Percentiles rank a stretch among this genome's conserved stretches.
phyloP scores from a whole-genome alignment of 2,888 invertebrate species.

The Autographa pulchrina region DNA sequence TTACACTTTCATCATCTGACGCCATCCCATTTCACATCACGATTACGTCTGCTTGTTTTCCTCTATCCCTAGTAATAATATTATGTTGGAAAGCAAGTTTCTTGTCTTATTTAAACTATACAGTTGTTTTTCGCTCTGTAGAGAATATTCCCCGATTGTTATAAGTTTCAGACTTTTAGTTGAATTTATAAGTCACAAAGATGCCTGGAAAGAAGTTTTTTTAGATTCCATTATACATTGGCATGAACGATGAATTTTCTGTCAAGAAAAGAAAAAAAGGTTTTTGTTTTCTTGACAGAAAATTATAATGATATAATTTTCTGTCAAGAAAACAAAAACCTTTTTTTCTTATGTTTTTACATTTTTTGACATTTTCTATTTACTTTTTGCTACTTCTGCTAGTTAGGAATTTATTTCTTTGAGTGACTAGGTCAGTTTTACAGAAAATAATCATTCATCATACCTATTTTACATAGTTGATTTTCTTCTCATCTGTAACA shows the following conservation, averaged over 20 bases:
- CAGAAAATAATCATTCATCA: no score
- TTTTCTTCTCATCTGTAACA: no score
- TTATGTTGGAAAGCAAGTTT: conserved; percentile 41
- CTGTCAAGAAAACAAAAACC: not conserved
- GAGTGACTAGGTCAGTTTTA: no score
- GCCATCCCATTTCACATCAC: conserved; percentile 54
- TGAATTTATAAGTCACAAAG: conserved; percentile 32
- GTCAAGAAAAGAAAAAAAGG: not conserved
- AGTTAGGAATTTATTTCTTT: no score
- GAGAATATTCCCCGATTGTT: conserved; percentile 36
- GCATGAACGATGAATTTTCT: not conserved
- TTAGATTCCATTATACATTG: conserved; percentile 10
- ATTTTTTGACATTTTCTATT: no score
- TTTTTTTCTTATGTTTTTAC: not conserved
- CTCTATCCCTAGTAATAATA: conserved; percentile 49
- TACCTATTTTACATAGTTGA: no score
- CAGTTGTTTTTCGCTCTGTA: conserved; percentile 20
- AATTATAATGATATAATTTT: no score
- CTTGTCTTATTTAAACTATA: conserved; percentile 19
- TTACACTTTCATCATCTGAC: conserved; percentile 40
- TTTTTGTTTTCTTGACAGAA: no score
- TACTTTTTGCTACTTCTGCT: no score
- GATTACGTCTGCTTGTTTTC: conserved; percentile 50
- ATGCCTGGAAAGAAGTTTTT: conserved; percentile 20
- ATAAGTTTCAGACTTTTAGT: conserved; percentile 35